A percentile compares a stretch with the other conserved stretches of the same genome.
phyloP scores from a whole-genome alignment of 2,888 invertebrate species.

The Nymphalis c-album region DNA sequence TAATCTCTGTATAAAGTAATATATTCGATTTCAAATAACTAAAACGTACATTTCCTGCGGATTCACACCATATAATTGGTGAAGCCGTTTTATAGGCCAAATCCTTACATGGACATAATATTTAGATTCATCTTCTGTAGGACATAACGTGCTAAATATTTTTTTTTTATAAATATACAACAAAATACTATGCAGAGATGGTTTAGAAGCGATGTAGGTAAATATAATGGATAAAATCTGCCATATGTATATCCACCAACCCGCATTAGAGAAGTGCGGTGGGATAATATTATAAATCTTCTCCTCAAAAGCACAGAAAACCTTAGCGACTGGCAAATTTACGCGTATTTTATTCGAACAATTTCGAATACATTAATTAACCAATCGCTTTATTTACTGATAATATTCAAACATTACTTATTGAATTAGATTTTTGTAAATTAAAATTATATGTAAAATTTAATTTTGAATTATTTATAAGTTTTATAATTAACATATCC shows the following conservation, averaged over 20 bases:
- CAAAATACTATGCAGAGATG: too few species aligned
- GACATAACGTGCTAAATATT: too few species aligned
- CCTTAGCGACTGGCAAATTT: too few species aligned
- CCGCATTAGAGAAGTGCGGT: too few species aligned
- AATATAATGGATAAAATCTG: too few species aligned
- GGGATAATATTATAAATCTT: too few species aligned
- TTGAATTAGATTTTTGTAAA: not conserved
- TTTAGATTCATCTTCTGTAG: not conserved
- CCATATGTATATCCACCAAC: too few species aligned
- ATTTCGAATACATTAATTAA: not conserved
- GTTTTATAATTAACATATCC: conserved; percentile 23
- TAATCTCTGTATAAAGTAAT: not conserved
- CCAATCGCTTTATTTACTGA: not conserved
- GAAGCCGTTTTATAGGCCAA: not conserved
- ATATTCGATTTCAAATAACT: not conserved
- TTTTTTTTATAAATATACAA: too few species aligned
- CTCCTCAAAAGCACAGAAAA: too few species aligned
- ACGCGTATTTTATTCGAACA: too few species aligned
- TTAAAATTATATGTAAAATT: conserved; percentile 5
- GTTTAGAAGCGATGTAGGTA: too few species aligned
- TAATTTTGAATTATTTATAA: conserved; percentile 22
- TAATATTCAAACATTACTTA: not conserved
- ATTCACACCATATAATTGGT: not conserved
- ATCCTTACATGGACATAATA: not conserved
- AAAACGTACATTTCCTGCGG: not conserved